Evolutionary conservation across 2,888 invertebrate genomes (phyloP), one percentile per base, ranked within the genome.

Genomic region (Podotricha telesiphe): DNA sequence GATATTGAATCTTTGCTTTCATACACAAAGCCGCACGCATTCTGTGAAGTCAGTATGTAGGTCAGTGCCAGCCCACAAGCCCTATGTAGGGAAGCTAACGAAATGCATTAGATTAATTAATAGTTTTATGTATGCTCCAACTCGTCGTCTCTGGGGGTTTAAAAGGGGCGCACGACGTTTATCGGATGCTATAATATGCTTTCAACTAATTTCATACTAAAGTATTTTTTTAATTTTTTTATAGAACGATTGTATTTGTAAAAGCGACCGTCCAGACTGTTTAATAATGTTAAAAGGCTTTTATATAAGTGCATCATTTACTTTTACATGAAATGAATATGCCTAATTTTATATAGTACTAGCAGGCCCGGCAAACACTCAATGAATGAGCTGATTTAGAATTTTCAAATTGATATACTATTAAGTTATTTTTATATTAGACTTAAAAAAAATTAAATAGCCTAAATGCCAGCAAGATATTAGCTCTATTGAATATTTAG

Each of bases 61-160:
- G 79, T 78, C 78, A 78, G 68, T 74, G 75, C 71, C 75, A 50
- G 20, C 53, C 69, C 37, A 63, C 51, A 59, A 67, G 47, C 67
- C 67, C 51, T 47, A 28, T 34, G 22, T 65, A 74, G 74, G 75
- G 74, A 75, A 68, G 65, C 73, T 71, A 74, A 74, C 76, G 73
- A 74, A 72, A 73, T 77, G 75, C 79, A 79, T 79, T 79, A 77
- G 74, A 79, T 77, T 79, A 79, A 79, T 79, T 78, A 77, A 77
- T 72, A 72, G 72, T 58, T 62, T 71, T 73, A 65, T 72, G 66
- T 72, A 67, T 74, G 71, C 68, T 69, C 70, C 68, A 68, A 72
- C 71, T 70, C 66, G 68, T 73, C 50, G 68, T 71, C 76, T 74
- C 76, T 65, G 67, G 77, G 37, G 75, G 76, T 50, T 61, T 61